Evolutionary conservation across 2,888 invertebrate species (phyloP), one percentile per base, ranked within the genome.

Genomic region (Lydus trimaculatus): DNA sequence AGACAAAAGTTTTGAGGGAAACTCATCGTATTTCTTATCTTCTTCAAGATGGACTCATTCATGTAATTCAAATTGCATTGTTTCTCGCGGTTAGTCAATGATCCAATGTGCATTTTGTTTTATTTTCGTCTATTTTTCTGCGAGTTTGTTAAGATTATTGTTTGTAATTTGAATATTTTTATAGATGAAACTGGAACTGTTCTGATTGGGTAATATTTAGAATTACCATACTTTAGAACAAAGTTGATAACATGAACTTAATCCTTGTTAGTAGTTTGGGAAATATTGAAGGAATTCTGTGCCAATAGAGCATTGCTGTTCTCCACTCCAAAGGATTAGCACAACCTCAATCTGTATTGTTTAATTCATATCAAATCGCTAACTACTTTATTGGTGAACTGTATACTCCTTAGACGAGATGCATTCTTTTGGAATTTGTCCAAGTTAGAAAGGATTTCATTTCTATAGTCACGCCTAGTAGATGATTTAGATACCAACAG

Each of bases 111-210:
- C 17, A 43, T 8, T 43, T 43, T 43, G 6, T 17, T n/a, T 17
- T 17, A 0, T n/a, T 17, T 20, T 20, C 11, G 9, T 48, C 2
- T 20, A n/a, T 11, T 7, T 20, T 20, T 11, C 0, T 23, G 1
- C 15, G 7, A 39, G 1, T 39, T 39, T 39, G 2, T 39, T 39
- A 39, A 39, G 39, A 23, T 52, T 52, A 52, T 52, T 52, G 43
- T 43, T 43, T 17, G 39, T 17, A 43, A 52, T 52, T 52, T 52
- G 48, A 52, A 52, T 52, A 52, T 52, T 52, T 52, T 23, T 52
- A 23, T 52, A 52, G 23, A 52, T 52, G 20, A 52, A 52, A 52
- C 11, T 23, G 11, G 48, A 43, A 43, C 23, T 20, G 1, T 52
- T 23, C 23, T 52, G 48, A 52, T 23, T 23, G 20, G 20, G 11